phyloP scores from a whole-genome alignment of 2,888 invertebrate species.

The Drosophila greeni region DNA sequence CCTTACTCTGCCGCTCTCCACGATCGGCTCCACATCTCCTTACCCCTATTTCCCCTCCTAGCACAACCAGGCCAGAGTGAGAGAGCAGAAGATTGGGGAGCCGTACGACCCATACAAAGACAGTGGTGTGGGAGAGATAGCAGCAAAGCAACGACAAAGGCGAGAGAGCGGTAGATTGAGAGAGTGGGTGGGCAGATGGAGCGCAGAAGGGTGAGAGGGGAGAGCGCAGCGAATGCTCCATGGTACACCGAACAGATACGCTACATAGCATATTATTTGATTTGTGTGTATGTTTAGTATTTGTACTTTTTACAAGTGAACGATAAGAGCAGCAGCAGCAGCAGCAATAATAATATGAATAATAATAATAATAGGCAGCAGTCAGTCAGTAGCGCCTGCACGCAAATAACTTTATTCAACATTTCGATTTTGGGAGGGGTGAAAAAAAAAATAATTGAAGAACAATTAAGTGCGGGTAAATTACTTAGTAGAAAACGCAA shows the following conservation, averaged over 20 bases:
- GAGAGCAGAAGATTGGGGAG: conserved; percentile 22
- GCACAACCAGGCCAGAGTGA: conserved; percentile 14
- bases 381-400: conserved; percentile 38
- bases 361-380: conserved; percentile 33
- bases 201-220: conserved; percentile 1
- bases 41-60: not conserved
- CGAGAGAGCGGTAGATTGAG: conserved; percentile 9
- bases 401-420: conserved; percentile 33
- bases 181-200: conserved; percentile 7
- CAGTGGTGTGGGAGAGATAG: conserved; percentile 36
- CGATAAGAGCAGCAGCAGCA: conserved; percentile 34
- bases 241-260: conserved; percentile 16
- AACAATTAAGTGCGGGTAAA: conserved; percentile 25
- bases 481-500: conserved; percentile 16
- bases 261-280: conserved; percentile 26
- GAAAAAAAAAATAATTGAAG: conserved; percentile 25
- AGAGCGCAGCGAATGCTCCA: not conserved
- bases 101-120: not conserved
- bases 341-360: conserved; percentile 25
- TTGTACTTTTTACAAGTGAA: conserved; percentile 44
- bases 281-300: conserved; percentile 16
- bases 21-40: conserved; percentile 7
- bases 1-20: not conserved
- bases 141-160: conserved; percentile 35
- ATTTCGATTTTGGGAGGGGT: conserved; percentile 20